Evolutionary conservation across 2,797 vertebrate species (phyloP).

Genomic region (Nasua narica): DNA sequence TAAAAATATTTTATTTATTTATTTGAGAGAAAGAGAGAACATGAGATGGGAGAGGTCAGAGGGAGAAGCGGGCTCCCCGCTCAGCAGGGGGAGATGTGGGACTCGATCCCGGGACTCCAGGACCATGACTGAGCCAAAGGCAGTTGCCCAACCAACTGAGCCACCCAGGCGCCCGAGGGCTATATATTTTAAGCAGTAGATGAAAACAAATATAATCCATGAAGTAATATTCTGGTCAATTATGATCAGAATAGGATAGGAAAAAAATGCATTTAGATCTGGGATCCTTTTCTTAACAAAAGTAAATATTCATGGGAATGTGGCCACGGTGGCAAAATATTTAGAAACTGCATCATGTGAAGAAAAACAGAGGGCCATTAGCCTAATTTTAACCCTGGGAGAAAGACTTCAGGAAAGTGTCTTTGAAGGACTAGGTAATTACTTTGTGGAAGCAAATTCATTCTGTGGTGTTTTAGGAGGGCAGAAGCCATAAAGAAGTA

Average conservation of each 20-base stretch:
- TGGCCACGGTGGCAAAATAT: neutral
- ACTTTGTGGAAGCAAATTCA: neutral
- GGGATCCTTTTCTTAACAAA: neutral
- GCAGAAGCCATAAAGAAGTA: neutral
- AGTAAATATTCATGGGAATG: neutral
- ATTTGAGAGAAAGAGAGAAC: no score
- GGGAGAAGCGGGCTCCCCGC: no score
- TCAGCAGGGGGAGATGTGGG: no score
- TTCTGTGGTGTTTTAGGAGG: neutral
- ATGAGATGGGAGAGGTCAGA: no score
- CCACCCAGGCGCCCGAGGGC: no score
- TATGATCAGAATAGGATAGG: slow-evolving; percentile 12
- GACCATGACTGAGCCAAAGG: no score
- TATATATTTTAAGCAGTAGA: neutral
- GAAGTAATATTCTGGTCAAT: neutral
- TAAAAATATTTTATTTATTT: no score
- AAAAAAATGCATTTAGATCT: neutral
- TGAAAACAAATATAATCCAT: neutral
- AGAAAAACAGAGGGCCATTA: neutral
- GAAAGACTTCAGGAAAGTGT: neutral
- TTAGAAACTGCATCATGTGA: neutral
- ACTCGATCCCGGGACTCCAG: no score
- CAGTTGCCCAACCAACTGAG: no score
- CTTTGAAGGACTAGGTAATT: neutral
- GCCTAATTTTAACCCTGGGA: neutral